Evolutionary conservation across 2,797 vertebrate species (phyloP).

Genomic region (Steatocranus sp.): DNA sequence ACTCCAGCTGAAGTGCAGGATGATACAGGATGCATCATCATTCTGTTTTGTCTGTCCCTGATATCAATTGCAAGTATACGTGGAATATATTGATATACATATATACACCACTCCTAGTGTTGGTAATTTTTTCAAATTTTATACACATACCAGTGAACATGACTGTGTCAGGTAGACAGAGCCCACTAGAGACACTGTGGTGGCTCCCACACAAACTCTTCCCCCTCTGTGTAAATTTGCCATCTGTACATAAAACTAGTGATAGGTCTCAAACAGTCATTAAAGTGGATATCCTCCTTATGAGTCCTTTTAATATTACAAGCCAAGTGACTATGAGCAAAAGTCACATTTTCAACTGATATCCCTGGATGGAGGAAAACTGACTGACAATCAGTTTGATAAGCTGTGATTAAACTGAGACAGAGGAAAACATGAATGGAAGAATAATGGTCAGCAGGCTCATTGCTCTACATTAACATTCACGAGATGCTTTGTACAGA

Average conservation of each 20-base stretch:
- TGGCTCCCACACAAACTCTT: neutral
- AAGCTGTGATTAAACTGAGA: neutral
- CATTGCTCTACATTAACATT: neutral
- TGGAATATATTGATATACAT: neutral
- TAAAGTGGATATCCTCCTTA: neutral
- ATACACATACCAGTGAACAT: neutral
- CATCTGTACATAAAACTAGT: neutral
- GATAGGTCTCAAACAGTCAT: neutral
- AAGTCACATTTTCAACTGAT: neutral
- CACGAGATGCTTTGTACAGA: neutral
- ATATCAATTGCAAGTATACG: neutral
- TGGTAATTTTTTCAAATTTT: neutral
- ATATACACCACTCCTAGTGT: neutral
- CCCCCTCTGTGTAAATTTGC: neutral
- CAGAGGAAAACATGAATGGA: neutral
- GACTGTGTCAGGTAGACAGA: neutral
- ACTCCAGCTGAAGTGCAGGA: neutral
- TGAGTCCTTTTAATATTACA: neutral
- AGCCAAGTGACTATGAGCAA: neutral
- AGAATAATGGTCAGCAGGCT: neutral
- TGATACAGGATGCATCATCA: neutral
- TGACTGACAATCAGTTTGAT: neutral
- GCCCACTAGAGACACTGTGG: neutral
- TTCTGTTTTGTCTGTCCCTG: neutral
- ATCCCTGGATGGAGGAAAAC: neutral